A percentile compares a stretch with the other conserved stretches of the same genome.
Evolutionary conservation across 2,888 invertebrate species (phyloP).

Genomic region (Ferrisia virgata): DNA sequence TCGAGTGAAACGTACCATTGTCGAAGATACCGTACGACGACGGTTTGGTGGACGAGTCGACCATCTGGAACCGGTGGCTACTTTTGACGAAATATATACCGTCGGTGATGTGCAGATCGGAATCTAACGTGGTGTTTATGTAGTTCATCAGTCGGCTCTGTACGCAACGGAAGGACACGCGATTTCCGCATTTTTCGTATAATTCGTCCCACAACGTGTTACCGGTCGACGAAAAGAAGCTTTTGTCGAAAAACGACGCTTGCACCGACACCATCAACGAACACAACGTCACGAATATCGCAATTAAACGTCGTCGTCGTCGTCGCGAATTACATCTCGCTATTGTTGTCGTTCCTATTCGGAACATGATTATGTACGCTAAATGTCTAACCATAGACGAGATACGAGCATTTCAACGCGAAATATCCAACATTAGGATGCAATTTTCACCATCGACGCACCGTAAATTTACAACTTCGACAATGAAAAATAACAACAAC

Average conservation of each 20-base stretch:
- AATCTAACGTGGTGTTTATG: slow-evolving; percentile 64
- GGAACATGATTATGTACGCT: slow-evolving; percentile 24
- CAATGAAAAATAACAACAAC: too few relatives aligned
- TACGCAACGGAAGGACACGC: slow-evolving; percentile 69
- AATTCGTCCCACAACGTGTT: slow-evolving; percentile 66
- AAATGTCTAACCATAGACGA: background rate
- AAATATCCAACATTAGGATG: background rate
- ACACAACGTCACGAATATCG: background rate
- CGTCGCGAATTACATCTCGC: background rate
- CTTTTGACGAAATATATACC: slow-evolving; percentile 62
- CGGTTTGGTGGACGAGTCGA: background rate
- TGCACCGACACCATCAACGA: background rate
- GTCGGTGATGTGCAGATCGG: slow-evolving; percentile 63
- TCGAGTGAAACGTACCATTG: slow-evolving; percentile 53
- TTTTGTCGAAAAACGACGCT: slow-evolving; percentile 18
- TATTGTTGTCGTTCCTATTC: background rate
- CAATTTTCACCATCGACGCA: background rate
- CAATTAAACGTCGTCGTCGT: too few relatives aligned
- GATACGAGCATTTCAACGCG: background rate
- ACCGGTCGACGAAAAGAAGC: slow-evolving; percentile 43
- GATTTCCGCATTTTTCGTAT: slow-evolving; percentile 66
- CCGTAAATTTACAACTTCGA: too few relatives aligned
- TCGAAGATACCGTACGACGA: slow-evolving; percentile 52
- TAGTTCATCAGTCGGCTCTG: slow-evolving; percentile 74
- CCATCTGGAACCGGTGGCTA: slow-evolving; percentile 53